phyloP scores from a whole-genome alignment of 2,888 invertebrate species.

The Reticulitermes lucifugus region DNA sequence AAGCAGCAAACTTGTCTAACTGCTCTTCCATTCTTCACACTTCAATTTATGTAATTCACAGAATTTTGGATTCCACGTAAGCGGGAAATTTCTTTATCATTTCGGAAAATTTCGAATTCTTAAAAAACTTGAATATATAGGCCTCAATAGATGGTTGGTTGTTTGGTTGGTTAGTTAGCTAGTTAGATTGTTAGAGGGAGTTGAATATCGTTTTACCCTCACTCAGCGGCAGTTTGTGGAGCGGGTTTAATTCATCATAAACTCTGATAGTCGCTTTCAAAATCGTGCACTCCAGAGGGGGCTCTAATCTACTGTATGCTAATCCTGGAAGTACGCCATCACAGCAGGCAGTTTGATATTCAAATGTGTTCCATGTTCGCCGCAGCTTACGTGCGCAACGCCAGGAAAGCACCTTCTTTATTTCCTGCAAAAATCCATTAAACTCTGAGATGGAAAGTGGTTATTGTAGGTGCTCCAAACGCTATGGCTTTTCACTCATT shows the following conservation, averaged over 20 bases:
- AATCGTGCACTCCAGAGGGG: neutral
- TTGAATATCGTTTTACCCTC: no score
- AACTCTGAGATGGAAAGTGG: neutral
- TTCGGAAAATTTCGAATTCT: no score
- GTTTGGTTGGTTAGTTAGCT: no score
- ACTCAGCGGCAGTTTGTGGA: neutral
- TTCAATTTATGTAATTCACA: no score
- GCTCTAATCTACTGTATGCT: constrained; percentile 19
- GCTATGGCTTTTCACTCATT: neutral
- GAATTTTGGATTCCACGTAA: no score
- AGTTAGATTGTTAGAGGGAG: no score
- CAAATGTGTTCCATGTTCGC: constrained; percentile 25
- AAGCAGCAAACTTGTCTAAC: no score
- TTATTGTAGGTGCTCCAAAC: neutral
- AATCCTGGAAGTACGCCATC: neutral
- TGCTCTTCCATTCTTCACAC: no score
- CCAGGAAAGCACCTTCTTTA: constrained; percentile 16
- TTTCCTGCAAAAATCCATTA: constrained; percentile 33
- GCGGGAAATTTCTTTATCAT: no score
- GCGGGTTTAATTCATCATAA: neutral
- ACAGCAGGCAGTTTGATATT: constrained; percentile 18
- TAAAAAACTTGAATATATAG: no score
- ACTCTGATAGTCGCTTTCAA: neutral
- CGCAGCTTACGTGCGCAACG: constrained; percentile 12
- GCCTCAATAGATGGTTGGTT: no score